Percentiles rank a stretch among this genome's conserved stretches.
Conservation (phyloP, 2,888 invertebrate species). For the Cerceris ruficornis region DNA sequence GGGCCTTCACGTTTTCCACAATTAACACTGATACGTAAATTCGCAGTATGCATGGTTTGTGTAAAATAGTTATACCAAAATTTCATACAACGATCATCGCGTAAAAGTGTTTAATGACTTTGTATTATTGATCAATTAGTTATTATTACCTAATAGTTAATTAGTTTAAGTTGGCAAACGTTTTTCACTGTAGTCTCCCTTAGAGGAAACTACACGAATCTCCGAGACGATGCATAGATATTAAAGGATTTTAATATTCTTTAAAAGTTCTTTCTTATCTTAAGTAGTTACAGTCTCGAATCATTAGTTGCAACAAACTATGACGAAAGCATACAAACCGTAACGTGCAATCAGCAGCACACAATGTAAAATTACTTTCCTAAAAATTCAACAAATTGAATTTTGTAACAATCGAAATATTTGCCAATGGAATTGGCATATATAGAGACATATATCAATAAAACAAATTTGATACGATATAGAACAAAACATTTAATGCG, state of each 20-base stretch:
- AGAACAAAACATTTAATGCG: conserved; percentile 27
- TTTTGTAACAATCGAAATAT: conserved; percentile 24
- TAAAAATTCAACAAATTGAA: conserved; percentile 34
- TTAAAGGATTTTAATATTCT: conserved; percentile 63
- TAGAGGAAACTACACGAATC: conserved; percentile 64
- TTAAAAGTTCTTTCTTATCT: conserved; percentile 61
- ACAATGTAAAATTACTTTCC: conserved; percentile 35
- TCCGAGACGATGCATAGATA: conserved; percentile 67
- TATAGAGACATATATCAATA: too few species aligned
- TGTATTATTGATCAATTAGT: conserved; percentile 74
- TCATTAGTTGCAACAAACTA: conserved; percentile 65
- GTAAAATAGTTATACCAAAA: conserved; percentile 77
- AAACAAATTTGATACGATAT: too few species aligned
- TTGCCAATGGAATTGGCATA: too few species aligned
- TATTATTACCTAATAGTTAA: conserved; percentile 71
- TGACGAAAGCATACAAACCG: conserved; percentile 47
- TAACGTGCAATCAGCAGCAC: conserved; percentile 27
- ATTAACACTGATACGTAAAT: conserved; percentile 66
- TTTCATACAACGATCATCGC: conserved; percentile 74
- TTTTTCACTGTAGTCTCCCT: conserved; percentile 65
- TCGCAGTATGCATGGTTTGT: conserved; percentile 65
- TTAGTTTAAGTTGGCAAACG: conserved; percentile 78
- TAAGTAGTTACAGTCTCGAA: conserved; percentile 71
- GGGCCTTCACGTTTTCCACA: conserved; percentile 60
- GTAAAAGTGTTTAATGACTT: conserved; percentile 74